Conservation (phyloP, 2,113 vertebrate species). For the Tragelaphus buxtoni region DNA sequence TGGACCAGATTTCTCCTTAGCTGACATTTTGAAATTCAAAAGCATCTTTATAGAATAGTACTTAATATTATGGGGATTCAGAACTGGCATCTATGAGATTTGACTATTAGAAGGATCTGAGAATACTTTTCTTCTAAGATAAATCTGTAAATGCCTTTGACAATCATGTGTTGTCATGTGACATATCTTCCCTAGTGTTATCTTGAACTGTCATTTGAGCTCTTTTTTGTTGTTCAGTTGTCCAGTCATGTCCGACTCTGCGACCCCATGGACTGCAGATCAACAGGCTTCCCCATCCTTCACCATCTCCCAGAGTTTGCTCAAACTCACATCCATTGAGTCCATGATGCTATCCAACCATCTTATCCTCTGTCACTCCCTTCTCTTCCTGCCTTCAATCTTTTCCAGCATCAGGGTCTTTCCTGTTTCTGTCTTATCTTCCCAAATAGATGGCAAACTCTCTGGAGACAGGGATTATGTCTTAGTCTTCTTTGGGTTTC, state of each 20-base stretch:
- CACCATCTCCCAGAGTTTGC: background rate
- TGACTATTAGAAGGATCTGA: background rate
- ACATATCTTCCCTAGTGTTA: background rate
- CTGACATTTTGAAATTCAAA: background rate
- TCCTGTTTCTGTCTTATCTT: background rate
- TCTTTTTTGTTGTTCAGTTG: background rate
- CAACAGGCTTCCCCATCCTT: background rate
- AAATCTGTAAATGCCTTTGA: background rate
- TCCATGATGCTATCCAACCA: background rate
- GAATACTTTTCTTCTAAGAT: background rate
- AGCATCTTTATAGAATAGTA: background rate
- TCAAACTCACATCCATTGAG: background rate
- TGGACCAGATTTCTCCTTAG: background rate
- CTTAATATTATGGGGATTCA: background rate
- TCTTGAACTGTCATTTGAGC: background rate
- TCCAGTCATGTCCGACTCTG: background rate
- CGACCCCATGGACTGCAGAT: background rate
- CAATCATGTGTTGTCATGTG: background rate
- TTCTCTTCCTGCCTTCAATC: background rate
- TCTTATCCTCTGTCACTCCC: background rate
- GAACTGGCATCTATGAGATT: background rate
- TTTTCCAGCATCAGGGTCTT: background rate
- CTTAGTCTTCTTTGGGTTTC: background rate
- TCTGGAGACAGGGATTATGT: background rate
- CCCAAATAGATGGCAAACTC: background rate